Evolutionary conservation across 2,113 vertebrate genomes (phyloP).

Genomic region (Ictidomys tridecemlineatus): DNA sequence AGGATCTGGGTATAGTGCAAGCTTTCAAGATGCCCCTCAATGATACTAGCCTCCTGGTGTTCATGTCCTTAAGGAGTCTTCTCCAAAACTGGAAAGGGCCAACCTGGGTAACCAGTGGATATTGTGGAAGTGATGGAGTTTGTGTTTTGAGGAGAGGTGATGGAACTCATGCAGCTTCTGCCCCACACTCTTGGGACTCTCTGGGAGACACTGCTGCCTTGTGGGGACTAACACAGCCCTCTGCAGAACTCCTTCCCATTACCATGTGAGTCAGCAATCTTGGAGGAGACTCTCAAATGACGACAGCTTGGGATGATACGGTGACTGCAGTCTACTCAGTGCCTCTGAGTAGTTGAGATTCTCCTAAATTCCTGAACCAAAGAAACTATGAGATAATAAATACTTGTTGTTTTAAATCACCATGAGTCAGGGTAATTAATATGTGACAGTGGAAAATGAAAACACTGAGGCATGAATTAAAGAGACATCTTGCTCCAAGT

Average conservation of each 20-base stretch:
- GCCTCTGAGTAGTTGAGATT: not conserved
- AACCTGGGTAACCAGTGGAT: not conserved
- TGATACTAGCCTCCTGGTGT: not conserved
- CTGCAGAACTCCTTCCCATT: not conserved
- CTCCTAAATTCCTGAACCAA: not conserved
- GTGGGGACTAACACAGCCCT: not conserved
- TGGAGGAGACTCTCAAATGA: not conserved
- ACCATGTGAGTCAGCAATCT: not conserved
- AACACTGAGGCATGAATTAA: not conserved
- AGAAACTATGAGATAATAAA: not conserved
- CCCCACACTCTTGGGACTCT: not conserved
- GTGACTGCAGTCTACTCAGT: not conserved
- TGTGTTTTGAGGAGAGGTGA: not conserved
- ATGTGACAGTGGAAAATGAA: not conserved
- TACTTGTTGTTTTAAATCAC: not conserved
- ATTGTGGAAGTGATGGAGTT: not conserved
- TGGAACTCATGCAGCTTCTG: not conserved
- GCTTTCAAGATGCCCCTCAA: not conserved
- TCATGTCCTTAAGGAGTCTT: not conserved
- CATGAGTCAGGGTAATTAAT: not conserved
- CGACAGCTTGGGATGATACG: not conserved
- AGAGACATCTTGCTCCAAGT: not conserved
- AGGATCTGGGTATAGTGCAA: not conserved
- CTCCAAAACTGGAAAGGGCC: not conserved
- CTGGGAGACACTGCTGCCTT: not conserved